phyloP scores from a whole-genome alignment of 2,797 vertebrate genomes.

The Salmo trutta region DNA sequence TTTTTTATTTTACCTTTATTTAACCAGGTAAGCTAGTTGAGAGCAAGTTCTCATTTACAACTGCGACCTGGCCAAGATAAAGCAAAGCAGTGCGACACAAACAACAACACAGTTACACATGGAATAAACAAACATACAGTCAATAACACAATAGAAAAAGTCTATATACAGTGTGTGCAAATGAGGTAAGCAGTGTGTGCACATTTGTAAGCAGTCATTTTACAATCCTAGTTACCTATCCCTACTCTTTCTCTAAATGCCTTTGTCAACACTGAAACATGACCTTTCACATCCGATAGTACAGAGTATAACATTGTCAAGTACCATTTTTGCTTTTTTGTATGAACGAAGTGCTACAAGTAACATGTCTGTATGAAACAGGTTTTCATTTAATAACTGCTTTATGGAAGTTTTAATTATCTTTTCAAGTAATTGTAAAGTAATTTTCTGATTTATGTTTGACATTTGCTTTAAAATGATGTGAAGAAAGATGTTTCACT shows the following conservation, averaged over 20 bases:
- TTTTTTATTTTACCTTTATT: no score
- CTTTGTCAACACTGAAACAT: not conserved
- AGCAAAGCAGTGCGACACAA: no score
- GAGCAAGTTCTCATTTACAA: no score
- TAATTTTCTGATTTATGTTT: not conserved
- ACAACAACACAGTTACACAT: no score
- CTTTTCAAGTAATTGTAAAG: not conserved
- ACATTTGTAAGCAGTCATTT: constrained; percentile 1
- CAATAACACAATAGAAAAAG: no score
- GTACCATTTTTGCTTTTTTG: constrained; percentile 4
- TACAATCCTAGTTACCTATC: not conserved
- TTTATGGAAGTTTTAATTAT: constrained; percentile 1
- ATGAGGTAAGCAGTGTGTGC: not conserved
- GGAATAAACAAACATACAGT: no score
- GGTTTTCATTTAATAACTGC: not conserved
- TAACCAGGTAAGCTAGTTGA: no score
- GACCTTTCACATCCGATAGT: not conserved
- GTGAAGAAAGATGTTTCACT: constrained; percentile 9
- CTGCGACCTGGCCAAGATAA: no score
- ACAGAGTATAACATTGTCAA: not conserved
- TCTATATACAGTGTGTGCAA: no score
- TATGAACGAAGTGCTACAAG: constrained; percentile 4
- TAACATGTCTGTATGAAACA: not conserved
- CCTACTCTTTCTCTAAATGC: not conserved
- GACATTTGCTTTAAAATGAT: constrained; percentile 17